Base-by-base conservation (phyloP, 2,797 vertebrate genomes). In the Rhinophrynus dorsalis region DNA sequence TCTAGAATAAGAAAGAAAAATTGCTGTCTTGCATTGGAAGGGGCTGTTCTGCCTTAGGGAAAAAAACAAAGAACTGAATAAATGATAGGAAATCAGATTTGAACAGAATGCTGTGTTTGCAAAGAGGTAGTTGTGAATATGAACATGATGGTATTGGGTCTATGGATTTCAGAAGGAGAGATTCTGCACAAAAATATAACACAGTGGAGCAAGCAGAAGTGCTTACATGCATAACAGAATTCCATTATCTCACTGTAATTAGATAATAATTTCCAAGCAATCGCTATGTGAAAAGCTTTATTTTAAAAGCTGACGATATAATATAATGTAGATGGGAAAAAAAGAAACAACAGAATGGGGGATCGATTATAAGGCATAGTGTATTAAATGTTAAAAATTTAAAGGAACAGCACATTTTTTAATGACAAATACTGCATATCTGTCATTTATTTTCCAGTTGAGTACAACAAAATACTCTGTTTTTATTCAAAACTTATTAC, bases 191-290 rank as follows among this genome's bases (percentile, higher is more conserved):
- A 55, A 64, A 64, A 64, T 48, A 26, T 62, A 55, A 44, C 64
- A 57, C 37, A 38, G 30, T 44, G 35, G 48, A 69, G 57, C 48
- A 48, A 37, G 57, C 67, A 70, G 38, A 62, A 62, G 26, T 54
- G 58, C 58, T 62, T 70, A 70, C 67, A 45, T 55, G 67, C 57
- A 18, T 29, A 62, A 70, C 57, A 61, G 37, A 62, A 70, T 62
- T 54, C 50, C 57, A 62, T 70, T 70, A 70, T 70, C 67, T 44
- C 58, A 33, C 20, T 52, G 58, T 62, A 62, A 70, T 70, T 70
- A 70, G 67, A 70, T 70, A 54, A 70, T 55, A 70, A 70, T 70
- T 70, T 70, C 37, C 48, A 62, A 58, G 57, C 67, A 55, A 55
- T 62, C 48, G 42, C 67, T 70, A 58, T 2, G 12, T 20, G 51